Percentiles rank a stretch among this genome's conserved stretches.
Evolutionary conservation across 2,888 invertebrate species (phyloP).

Genomic region (Ectemnius cavifrons): DNA sequence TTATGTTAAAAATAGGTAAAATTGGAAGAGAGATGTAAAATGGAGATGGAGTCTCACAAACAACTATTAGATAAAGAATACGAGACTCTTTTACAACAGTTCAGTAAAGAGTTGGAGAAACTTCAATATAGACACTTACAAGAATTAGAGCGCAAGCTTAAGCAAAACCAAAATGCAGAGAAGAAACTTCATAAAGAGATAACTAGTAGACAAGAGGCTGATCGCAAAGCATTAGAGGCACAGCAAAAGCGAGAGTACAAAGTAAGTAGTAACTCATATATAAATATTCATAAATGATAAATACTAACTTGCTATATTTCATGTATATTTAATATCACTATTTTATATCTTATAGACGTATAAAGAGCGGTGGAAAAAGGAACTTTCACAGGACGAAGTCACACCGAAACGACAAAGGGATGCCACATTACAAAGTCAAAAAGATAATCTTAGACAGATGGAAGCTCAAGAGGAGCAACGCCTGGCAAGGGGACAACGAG

Average conservation of each 20-base stretch:
- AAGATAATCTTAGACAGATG: slow-evolving; percentile 93
- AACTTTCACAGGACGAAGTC: slow-evolving; percentile 93
- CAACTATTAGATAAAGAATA: slow-evolving; percentile 97
- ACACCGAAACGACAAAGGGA: slow-evolving; percentile 95
- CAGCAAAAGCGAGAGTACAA: slow-evolving; percentile 98
- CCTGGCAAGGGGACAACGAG: slow-evolving; percentile 91
- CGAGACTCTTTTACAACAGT: slow-evolving; percentile 93
- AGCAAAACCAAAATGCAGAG: slow-evolving; percentile 92
- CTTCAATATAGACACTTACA: slow-evolving; percentile 89
- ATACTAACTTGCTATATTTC: background rate
- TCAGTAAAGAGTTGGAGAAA: slow-evolving; percentile 94
- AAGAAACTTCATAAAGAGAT: slow-evolving; percentile 97
- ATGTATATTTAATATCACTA: slow-evolving; percentile 2
- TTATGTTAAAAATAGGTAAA: slow-evolving; percentile 79
- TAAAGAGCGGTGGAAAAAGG: slow-evolving; percentile 97
- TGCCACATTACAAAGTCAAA: slow-evolving; percentile 94
- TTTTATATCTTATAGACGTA: slow-evolving; percentile 80
- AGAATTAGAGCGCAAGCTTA: slow-evolving; percentile 89
- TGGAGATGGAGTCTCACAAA: slow-evolving; percentile 98
- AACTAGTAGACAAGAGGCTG: slow-evolving; percentile 91
- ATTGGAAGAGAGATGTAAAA: slow-evolving; percentile 96
- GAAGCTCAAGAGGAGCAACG: slow-evolving; percentile 95
- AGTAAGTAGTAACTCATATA: slow-evolving; percentile 61
- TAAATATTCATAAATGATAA: background rate
- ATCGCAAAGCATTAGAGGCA: slow-evolving; percentile 93